Conservation (phyloP, 2,113 vertebrate genomes). For the Dissostichus mawsoni region DNA sequence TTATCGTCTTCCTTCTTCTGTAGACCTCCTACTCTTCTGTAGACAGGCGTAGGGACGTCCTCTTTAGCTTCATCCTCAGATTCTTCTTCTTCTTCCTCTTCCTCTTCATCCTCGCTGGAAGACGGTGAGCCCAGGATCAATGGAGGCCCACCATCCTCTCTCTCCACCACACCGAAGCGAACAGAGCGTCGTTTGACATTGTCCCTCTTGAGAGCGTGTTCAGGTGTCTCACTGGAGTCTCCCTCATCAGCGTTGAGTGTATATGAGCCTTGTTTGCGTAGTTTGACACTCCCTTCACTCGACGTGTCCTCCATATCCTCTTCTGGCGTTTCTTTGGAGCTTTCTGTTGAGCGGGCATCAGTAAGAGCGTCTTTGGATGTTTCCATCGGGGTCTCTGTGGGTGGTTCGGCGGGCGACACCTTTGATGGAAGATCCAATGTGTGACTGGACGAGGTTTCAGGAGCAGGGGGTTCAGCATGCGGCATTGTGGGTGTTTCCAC, state of each 20-base stretch:
- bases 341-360: background rate
- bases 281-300: background rate
- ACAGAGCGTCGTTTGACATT: conserved; percentile 63
- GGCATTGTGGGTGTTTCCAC: conserved; percentile 7
- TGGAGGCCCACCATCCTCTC: conserved; percentile 67
- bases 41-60: conserved; percentile 5
- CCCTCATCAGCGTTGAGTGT: background rate
- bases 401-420: conserved; percentile 15
- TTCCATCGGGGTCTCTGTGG: conserved; percentile 17
- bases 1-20: conserved; percentile 15
- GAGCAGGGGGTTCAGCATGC: conserved; percentile 8
- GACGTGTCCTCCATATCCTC: conserved; percentile 4
- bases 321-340: background rate
- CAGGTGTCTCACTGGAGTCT: conserved; percentile 6
- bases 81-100: conserved; percentile 21
- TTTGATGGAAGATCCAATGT: conserved; percentile 12
- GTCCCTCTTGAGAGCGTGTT: conserved; percentile 13
- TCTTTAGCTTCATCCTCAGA: conserved; percentile 33
- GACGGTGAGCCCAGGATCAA: conserved; percentile 49
- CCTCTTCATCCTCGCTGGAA: conserved; percentile 61
- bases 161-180: conserved; percentile 61
- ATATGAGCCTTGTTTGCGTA: background rate
- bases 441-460: background rate
- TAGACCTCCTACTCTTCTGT: conserved; percentile 27
- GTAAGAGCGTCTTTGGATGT: background rate